A percentile compares a stretch with the other conserved stretches of the same genome.
Conservation (phyloP, 2,888 invertebrate species). For the Scaeva pyrastri region DNA sequence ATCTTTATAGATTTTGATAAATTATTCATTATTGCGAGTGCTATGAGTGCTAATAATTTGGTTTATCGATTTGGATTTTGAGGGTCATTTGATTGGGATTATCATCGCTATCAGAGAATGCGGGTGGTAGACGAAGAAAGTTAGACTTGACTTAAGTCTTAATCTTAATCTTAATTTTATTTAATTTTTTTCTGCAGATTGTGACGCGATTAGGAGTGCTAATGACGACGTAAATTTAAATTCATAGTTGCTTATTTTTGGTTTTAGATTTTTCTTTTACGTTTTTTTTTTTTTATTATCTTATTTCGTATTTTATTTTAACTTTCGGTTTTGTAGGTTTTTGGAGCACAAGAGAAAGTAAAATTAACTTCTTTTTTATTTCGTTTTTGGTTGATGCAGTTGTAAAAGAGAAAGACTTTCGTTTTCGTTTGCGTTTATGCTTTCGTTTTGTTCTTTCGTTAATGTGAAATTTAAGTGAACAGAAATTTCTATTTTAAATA, state of each 20-base stretch:
- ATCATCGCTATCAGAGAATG: neutral
- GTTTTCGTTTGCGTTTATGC: conserved; percentile 58
- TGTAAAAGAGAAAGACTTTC: conserved; percentile 70
- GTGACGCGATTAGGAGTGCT: neutral
- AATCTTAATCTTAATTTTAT: neutral
- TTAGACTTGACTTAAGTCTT: neutral
- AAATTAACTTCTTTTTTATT: conserved; percentile 43
- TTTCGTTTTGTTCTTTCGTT: conserved; percentile 66
- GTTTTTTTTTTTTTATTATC: conserved; percentile 7
- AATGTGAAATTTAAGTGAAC: conserved; percentile 29
- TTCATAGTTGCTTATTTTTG: neutral
- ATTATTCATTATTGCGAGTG: conserved; percentile 19
- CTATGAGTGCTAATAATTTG: neutral
- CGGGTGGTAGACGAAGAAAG: neutral
- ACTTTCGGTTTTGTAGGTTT: conserved; percentile 36
- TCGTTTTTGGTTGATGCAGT: conserved; percentile 39
- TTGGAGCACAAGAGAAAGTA: conserved; percentile 73
- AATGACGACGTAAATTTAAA: neutral
- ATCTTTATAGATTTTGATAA: neutral
- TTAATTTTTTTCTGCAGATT: neutral
- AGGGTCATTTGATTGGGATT: neutral
- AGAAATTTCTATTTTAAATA: conserved; percentile 49
- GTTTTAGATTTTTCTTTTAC: neutral
- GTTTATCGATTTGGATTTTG: conserved; percentile 16
- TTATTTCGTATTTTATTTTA: neutral